These are phyloP conservation scores for Alectoris magna DNA, from an alignment of 2,797 vertebrate genomes.

Conservation along the genomic window DNA sequence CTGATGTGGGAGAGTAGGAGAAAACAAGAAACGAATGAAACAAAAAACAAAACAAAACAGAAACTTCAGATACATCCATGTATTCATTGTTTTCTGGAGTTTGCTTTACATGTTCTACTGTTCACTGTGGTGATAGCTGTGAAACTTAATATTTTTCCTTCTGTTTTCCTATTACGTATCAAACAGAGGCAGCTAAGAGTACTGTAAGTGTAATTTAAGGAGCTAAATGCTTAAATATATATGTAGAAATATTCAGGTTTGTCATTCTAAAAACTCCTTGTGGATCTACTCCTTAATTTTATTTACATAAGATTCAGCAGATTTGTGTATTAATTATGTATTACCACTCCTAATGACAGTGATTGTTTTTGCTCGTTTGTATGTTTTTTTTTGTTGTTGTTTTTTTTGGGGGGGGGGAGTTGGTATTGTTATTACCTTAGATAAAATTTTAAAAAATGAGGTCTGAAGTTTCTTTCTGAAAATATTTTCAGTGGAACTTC, in stretches of 20 bases:
- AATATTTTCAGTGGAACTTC: not conserved
- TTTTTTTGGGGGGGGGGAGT: too few species aligned
- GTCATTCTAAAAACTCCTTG: not conserved
- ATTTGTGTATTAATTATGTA: not conserved
- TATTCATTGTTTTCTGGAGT: not conserved
- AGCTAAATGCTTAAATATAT: not conserved
- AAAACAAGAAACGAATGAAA: too few species aligned
- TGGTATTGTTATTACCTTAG: not conserved
- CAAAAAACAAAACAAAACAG: too few species aligned
- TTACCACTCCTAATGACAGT: not conserved
- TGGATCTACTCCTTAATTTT: not conserved
- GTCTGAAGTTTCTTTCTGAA: not conserved
- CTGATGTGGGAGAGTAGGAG: too few species aligned
- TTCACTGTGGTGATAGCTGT: not conserved
- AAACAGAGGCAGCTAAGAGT: not conserved
- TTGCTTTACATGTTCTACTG: not conserved
- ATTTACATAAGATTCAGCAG: not conserved
- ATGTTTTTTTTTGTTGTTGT: too few species aligned
- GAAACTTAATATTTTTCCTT: not conserved
- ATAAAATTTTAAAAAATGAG: not conserved
- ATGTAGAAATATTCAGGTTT: not conserved
- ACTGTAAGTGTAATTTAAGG: not conserved
- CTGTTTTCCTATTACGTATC: not conserved
- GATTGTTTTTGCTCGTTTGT: not conserved
- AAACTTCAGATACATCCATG: not conserved